These are phyloP conservation scores for Falcaria lacertinaria DNA, from an alignment of 2,888 invertebrate genomes.

Conservation along the genomic window DNA sequence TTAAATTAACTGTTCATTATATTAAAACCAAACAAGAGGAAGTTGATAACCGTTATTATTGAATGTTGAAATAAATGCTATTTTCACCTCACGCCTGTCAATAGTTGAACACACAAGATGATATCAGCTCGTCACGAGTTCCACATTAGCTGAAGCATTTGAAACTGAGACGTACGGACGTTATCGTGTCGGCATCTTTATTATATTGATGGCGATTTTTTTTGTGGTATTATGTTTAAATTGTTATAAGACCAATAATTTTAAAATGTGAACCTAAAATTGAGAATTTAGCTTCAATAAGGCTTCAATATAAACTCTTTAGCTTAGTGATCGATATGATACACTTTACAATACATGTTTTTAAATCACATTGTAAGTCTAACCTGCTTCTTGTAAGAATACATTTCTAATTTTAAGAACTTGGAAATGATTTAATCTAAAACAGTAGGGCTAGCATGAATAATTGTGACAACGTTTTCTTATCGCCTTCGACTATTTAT, in stretches of 20 bases:
- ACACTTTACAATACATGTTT: too few relatives aligned
- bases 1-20: neutral
- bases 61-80: neutral
- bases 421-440: too few relatives aligned
- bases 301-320: too few relatives aligned
- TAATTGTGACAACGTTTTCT: too few relatives aligned
- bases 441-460: too few relatives aligned
- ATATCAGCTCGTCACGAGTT: constrained; percentile 41
- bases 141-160: constrained; percentile 25
- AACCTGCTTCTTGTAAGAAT: too few relatives aligned
- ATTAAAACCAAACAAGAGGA: neutral
- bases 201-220: constrained; percentile 10
- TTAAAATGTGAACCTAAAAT: too few relatives aligned
- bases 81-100: constrained; percentile 4
- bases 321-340: too few relatives aligned
- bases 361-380: too few relatives aligned
- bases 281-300: too few relatives aligned
- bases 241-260: neutral
- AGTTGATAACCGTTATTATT: neutral
- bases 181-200: constrained; percentile 29
- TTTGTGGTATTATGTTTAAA: constrained; percentile 9
- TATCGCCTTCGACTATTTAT: too few relatives aligned
- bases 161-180: constrained; percentile 34
- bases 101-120: constrained; percentile 33
- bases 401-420: too few relatives aligned